A percentile compares a stretch with the other conserved stretches of the same genome.
These are phyloP conservation scores for Dicyrtomina minuta DNA, from an alignment of 2,888 invertebrate genomes.

Conservation along the genomic window DNA sequence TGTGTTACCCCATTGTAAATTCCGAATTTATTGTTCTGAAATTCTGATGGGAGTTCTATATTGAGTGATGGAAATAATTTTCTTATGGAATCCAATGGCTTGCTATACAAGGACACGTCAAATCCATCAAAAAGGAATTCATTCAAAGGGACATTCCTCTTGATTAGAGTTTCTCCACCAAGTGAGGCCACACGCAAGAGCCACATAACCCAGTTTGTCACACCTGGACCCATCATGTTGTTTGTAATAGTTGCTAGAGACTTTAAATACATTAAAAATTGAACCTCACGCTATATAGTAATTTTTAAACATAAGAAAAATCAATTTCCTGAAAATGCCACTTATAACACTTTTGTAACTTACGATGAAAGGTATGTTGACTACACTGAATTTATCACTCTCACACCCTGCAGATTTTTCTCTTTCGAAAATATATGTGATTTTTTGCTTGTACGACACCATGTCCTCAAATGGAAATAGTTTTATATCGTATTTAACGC, in stretches of 20 bases:
- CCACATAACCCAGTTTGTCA: neutral
- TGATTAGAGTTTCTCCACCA: neutral
- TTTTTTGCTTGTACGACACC: neutral
- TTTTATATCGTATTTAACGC: neutral
- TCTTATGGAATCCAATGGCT: no score
- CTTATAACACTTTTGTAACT: no score
- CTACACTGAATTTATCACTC: neutral
- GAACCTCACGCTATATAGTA: no score
- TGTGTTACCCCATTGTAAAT: neutral
- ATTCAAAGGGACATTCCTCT: neutral
- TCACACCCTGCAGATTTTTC: neutral
- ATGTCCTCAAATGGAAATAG: neutral
- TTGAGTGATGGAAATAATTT: no score
- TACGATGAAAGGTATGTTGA: slow-evolving; percentile 1
- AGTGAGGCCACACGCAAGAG: neutral
- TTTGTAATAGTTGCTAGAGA: no score
- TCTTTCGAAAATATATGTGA: neutral
- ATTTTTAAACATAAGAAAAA: no score
- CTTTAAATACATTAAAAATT: no score
- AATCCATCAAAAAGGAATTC: neutral
- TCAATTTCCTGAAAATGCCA: no score
- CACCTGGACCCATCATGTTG: neutral
- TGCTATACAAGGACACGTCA: neutral
- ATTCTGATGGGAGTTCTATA: neutral
- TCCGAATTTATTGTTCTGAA: neutral